Base-by-base conservation (phyloP, 2,888 invertebrate species). In the Drosophila infuscata region DNA sequence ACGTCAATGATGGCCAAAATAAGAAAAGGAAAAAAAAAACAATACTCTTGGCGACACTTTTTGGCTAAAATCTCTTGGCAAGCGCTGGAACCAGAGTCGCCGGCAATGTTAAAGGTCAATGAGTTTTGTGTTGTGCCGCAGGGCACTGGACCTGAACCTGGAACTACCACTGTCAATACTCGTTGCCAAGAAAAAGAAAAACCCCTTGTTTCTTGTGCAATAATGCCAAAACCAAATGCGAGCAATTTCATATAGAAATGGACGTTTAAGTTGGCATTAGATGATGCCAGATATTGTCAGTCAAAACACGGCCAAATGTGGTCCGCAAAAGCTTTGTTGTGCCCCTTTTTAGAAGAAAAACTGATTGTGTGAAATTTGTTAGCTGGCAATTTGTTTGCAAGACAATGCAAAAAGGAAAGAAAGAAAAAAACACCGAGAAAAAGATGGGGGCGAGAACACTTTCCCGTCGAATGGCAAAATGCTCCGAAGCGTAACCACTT, bases 61-160 rank as follows among this genome's bases (percentile, higher is more conserved):
- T 83, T 71, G 81, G 52, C 58, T 33, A 30, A 74, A 70, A 71
- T 79, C 78, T 78, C 52, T 76, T 78, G 76, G 63, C 79, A 64
- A 78, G 52, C 25, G 46, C 6, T 43, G 62, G 52, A 65, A 54
- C 17, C 51, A 62, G 52, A 64, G 59, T 36, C 49, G 52, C 35
- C 25, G 52, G 41, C 70, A 57, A 75, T 84, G 87, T 85, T 88
- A 87, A 87, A 87, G 87, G 90, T 87, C 87, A 87, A 85, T 87
- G 82, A 88, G 88, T 86, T 78, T 83, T 71, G 65, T 68, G 54
- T 49, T 56, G 56, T 54, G 57, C 53, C 54, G 54, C 74, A 71
- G 88, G 85, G 82, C 88, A 83, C 86, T 85, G 86, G 88, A 88
- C 88, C 83, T 88, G 83, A 83, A 83, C 83, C 83, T 88, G 86